phyloP scores from a whole-genome alignment of 2,797 vertebrate genomes.

The Aplochiton taeniatus region DNA sequence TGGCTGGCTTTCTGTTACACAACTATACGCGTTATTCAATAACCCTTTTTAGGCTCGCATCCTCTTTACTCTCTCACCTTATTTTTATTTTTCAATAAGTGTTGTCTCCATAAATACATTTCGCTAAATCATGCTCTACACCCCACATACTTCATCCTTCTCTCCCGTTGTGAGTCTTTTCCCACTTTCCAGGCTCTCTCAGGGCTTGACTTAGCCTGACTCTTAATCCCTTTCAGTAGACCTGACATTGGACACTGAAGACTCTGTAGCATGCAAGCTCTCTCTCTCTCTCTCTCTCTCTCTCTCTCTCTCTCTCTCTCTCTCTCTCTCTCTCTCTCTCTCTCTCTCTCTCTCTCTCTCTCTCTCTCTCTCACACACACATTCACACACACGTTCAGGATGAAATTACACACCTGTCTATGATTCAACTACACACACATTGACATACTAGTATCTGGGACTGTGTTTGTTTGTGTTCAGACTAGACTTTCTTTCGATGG shows the following conservation, averaged over 20 bases:
- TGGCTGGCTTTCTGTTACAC: no score
- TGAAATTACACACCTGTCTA: no score
- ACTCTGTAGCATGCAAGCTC: not conserved
- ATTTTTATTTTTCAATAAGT: not conserved
- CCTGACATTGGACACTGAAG: no score
- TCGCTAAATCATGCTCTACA: no score
- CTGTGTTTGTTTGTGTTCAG: constrained; percentile 8
- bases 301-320: not conserved
- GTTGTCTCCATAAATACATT: not conserved
- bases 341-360: not conserved
- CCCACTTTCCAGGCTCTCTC: not conserved
- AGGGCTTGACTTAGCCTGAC: not conserved
- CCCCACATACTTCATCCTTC: not conserved
- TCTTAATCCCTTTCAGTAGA: no score
- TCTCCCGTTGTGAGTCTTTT: not conserved
- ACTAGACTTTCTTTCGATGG: constrained; percentile 20
- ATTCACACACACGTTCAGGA: constrained; percentile 6
- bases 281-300: not conserved
- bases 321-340: not conserved
- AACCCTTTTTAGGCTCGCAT: not conserved
- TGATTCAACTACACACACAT: constrained; percentile 8
- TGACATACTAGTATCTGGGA: constrained; percentile 2
- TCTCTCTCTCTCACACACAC: constrained; percentile 3
- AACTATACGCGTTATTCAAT: no score
- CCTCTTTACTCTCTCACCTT: not conserved